Conservation (phyloP, 1,140 invertebrate genomes). For the Drosophila nikananu region DNA sequence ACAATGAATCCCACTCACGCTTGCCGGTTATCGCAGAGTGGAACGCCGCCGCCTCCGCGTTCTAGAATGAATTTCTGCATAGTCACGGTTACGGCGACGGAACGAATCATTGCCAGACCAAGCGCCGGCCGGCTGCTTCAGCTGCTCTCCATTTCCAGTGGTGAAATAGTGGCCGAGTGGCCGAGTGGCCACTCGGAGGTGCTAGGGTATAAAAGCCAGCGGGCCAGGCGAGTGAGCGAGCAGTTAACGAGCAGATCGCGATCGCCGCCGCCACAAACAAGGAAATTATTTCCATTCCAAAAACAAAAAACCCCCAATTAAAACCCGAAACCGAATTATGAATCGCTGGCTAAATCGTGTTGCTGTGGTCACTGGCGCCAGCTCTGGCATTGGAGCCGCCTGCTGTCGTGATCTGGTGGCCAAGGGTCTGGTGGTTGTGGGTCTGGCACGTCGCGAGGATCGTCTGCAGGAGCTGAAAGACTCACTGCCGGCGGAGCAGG, state of each 20-base stretch:
- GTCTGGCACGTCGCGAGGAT: slow-evolving; percentile 88
- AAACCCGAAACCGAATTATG: slow-evolving; percentile 39
- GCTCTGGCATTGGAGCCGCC: slow-evolving; percentile 87
- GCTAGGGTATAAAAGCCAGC: slow-evolving; percentile 10
- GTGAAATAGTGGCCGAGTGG: slow-evolving; percentile 12
- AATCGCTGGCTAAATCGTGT: slow-evolving; percentile 77
- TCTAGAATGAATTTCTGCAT: slow-evolving; percentile 10
- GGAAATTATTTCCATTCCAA: neutral
- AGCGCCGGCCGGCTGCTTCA: neutral
- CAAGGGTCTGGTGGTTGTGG: slow-evolving; percentile 88
- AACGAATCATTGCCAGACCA: neutral
- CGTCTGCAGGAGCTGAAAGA: slow-evolving; percentile 85
- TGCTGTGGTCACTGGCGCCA: slow-evolving; percentile 85
- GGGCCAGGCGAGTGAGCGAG: neutral
- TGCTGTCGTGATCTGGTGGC: slow-evolving; percentile 85
- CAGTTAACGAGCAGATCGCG: slow-evolving; percentile 18
- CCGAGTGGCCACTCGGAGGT: neutral
- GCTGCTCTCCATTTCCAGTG: neutral
- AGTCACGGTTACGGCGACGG: slow-evolving; percentile 28
- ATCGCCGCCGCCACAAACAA: neutral
- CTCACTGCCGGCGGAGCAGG: slow-evolving; percentile 59
- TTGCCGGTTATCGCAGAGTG: neutral
- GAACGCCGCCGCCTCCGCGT: neutral
- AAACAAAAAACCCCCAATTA: neutral
- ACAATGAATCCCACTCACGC: slow-evolving; percentile 6